Evolutionary conservation across 1,140 invertebrate species (phyloP).

Genomic region (Bathynomus jamesi): DNA sequence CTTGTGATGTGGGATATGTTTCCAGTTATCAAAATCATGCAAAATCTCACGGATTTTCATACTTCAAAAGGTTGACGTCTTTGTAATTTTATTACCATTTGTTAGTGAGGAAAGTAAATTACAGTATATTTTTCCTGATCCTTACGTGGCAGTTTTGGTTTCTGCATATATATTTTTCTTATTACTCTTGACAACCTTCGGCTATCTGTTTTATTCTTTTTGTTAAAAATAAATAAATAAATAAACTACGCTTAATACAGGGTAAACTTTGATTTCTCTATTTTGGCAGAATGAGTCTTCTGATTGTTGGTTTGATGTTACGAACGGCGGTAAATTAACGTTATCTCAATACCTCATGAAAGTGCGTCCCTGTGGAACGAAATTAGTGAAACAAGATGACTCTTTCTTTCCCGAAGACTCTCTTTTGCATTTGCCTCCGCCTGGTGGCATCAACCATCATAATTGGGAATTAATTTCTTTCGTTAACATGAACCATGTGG

Average conservation of each 20-base stretch:
- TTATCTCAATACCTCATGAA: slow-evolving; percentile 47
- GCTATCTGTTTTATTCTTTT: background rate
- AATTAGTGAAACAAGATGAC: slow-evolving; percentile 62
- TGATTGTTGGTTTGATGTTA: slow-evolving; percentile 53
- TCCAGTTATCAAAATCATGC: no score
- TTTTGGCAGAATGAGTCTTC: background rate
- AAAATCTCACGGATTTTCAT: no score
- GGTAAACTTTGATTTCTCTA: no score
- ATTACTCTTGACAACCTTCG: background rate
- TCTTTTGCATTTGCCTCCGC: slow-evolving; percentile 54
- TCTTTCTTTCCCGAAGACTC: slow-evolving; percentile 64
- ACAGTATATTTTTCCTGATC: background rate
- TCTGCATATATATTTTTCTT: background rate
- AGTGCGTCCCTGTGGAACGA: slow-evolving; percentile 47
- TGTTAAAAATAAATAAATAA: no score
- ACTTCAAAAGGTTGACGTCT: no score
- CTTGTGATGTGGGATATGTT: no score
- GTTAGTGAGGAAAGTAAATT: background rate
- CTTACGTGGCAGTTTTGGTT: background rate
- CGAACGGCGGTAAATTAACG: slow-evolving; percentile 72
- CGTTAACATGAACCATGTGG: slow-evolving; percentile 66
- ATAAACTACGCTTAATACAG: no score
- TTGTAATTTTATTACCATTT: background rate
- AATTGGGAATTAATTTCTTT: slow-evolving; percentile 69
- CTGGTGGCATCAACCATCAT: slow-evolving; percentile 55